These are phyloP conservation scores for Larimichthys polyactis DNA, from an alignment of 2,113 vertebrate genomes.

Conservation along the genomic window DNA sequence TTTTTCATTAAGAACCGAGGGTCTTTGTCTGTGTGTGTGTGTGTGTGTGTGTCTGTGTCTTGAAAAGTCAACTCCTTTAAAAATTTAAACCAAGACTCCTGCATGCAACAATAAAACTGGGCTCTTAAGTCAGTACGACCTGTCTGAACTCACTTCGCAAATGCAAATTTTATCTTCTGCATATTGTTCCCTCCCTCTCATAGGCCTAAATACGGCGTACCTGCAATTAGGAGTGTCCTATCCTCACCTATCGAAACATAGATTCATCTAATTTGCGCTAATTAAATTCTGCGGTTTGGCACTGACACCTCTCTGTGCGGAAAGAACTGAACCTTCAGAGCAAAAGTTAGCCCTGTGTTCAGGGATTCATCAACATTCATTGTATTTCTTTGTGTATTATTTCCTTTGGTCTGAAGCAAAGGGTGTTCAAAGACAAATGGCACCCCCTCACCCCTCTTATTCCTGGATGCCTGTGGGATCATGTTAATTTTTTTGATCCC, in stretches of 20 bases:
- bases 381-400: background rate
- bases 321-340: background rate
- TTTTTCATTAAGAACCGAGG: conserved; percentile 39
- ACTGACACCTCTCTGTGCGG: background rate
- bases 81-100: conserved; percentile 8
- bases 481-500: too few relatives aligned
- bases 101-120: conserved; percentile 6
- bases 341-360: background rate
- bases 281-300: background rate
- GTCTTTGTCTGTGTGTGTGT: background rate
- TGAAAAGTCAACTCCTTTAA: background rate
- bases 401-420: background rate
- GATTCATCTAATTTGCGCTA: conserved; percentile 7
- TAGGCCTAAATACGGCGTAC: background rate
- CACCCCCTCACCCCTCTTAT: too few relatives aligned
- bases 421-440: too few relatives aligned
- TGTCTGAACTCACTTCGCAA: background rate
- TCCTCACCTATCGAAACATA: background rate
- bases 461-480: too few relatives aligned
- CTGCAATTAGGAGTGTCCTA: conserved; percentile 5
- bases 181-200: conserved; percentile 12
- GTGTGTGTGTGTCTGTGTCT: background rate
- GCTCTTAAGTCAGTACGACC: background rate
- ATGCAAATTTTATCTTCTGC: background rate
- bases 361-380: background rate